phyloP scores from a whole-genome alignment of 2,888 invertebrate genomes.

The Drosophila nigricruria region DNA sequence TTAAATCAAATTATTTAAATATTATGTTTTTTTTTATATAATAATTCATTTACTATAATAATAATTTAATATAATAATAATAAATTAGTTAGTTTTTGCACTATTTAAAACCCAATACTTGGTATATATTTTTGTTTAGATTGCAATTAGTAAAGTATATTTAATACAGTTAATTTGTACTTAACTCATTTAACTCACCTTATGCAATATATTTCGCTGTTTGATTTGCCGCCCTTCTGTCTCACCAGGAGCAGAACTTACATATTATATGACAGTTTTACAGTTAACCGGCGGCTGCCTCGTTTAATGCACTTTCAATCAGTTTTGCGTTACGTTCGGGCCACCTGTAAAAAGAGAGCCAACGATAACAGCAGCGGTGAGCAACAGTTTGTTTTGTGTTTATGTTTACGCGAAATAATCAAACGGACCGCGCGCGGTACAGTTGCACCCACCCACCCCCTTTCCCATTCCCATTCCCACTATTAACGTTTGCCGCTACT shows the following conservation, averaged over 20 bases:
- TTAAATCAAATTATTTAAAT: no score
- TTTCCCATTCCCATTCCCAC: constrained; percentile 15
- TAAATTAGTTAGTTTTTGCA: no score
- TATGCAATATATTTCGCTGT: constrained; percentile 32
- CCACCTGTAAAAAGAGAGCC: constrained; percentile 68
- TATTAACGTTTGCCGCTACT: constrained; percentile 38
- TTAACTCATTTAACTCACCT: constrained; percentile 30
- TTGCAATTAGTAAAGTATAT: background rate
- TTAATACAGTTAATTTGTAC: background rate
- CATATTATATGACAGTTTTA: constrained; percentile 37
- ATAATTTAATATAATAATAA: no score
- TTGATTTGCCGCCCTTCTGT: constrained; percentile 33
- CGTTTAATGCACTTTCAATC: constrained; percentile 49
- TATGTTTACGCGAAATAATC: constrained; percentile 80
- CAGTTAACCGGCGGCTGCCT: constrained; percentile 53
- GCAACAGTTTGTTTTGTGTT: constrained; percentile 78
- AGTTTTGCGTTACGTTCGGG: constrained; percentile 49
- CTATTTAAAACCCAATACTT: no score
- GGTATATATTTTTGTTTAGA: no score
- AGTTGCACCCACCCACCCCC: constrained; percentile 52
- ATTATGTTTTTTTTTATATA: no score
- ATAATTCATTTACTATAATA: no score
- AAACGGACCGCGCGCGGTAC: constrained; percentile 77
- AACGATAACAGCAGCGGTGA: constrained; percentile 58
- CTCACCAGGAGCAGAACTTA: constrained; percentile 46